A percentile compares a stretch with the other conserved stretches of the same genome.
Evolutionary conservation across 2,797 vertebrate genomes (phyloP).

Genomic region (Sardinella longiceps): DNA sequence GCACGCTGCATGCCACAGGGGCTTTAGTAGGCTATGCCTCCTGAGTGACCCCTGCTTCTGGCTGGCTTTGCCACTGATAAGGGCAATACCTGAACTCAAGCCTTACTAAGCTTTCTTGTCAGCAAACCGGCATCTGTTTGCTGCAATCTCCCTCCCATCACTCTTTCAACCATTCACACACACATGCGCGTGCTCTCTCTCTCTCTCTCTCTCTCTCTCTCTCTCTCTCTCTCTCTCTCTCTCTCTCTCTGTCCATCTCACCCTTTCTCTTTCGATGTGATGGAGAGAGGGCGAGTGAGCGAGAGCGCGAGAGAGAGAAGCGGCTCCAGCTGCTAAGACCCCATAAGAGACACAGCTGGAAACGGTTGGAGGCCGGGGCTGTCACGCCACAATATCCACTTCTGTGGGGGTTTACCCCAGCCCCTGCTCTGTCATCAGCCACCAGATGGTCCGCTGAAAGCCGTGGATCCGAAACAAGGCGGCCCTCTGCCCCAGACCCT

Average conservation of each 20-base stretch:
- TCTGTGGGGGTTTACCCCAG: constrained; percentile 44
- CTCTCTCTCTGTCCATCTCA: neutral
- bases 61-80: neutral
- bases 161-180: constrained; percentile 4
- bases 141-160: constrained; percentile 8
- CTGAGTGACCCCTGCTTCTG: neutral
- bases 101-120: constrained; percentile 13
- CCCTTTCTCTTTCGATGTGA: constrained; percentile 7
- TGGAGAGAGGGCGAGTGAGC: neutral
- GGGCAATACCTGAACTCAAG: neutral
- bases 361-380: constrained; percentile 38
- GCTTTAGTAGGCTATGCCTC: neutral
- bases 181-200: neutral
- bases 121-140: constrained; percentile 24
- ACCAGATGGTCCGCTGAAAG: constrained; percentile 55
- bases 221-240: neutral
- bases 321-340: constrained; percentile 48
- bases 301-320: constrained; percentile 5
- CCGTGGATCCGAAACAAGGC: constrained; percentile 37
- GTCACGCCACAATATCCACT: constrained; percentile 48
- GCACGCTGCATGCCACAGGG: neutral
- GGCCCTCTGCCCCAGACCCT: constrained; percentile 33
- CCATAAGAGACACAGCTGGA: constrained; percentile 52
- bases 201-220: neutral
- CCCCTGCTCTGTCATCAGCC: constrained; percentile 48